Base-by-base conservation (phyloP, 2,888 invertebrate species). In the Drosophila anomalata region DNA sequence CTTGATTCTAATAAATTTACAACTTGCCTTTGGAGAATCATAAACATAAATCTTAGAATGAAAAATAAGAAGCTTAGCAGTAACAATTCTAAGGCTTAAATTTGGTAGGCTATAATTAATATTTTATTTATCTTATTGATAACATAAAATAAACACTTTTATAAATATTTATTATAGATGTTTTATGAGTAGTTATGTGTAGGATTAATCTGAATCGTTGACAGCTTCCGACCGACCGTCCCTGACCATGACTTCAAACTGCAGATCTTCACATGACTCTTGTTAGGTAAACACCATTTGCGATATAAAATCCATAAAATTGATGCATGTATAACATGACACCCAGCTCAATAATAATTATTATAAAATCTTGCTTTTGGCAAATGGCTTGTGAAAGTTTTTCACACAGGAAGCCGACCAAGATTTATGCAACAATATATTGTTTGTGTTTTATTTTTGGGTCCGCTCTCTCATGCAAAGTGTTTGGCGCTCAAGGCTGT, bases 341-440 rank as follows among this genome's bases (percentile, higher is more conserved):
- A 44, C 44, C 54, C 48, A 70, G 66, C 63, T 46, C 46, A 70
- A 71, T 68, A 73, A 79, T 67, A 73, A 86, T 86, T 79, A 67
- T 78, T 36, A 41, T 52, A 58, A 58, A 36, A 58, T 48, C 31
- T 65, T 20, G 44, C 29, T 57, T 72, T 53, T 57, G 54, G 56
- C 51, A 33, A 60, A 54, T 33, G 66, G 54, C 68, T 69, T 78
- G 82, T 75, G 82, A 82, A 87, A 85, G 87, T 72, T 76, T 81
- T 78, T 69, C 72, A 61, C 76, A 74, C 77, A 81, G 87, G 82
- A 84, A 84, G 65, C 75, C 41, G 73, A 52, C 58, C 46, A 65
- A 70, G 82, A 82, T 87, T 84, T 76, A 87, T 87, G 88, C 69
- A 82, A 82, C 66, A 67, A 54, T 56, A 51, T 68, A 62, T 65